Base-by-base conservation (phyloP, 2,888 invertebrate species). In the Dolomedes plantarius region DNA sequence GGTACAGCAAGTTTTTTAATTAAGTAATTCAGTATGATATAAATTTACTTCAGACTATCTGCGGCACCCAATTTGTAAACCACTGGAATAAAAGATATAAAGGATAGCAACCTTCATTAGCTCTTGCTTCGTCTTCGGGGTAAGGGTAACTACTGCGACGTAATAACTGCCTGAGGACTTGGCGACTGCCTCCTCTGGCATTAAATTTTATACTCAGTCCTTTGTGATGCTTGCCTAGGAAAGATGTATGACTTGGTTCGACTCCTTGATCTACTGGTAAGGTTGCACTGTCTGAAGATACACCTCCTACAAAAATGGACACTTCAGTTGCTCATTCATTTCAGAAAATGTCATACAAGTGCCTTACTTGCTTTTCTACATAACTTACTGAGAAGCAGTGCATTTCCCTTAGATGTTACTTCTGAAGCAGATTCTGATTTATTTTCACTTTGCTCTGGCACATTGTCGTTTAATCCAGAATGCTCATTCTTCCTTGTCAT, bases 161-260 rank as follows among this genome's bases (percentile, higher is more conserved):
- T 32, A 87, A 64, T 77, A 89, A 87, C 67, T 89, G 85, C 46
- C 89, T 88, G 65, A 89, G 83, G 5, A 89, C 88, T 78, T 85
- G 78, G 27, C 88, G 86, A n/a, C 89, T 87, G 9, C 88, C 87
- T 41, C 89, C 89, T 39, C 80, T 69, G 36, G 88, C 78, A 46
- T 74, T 77, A 31, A 89, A 83, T 71, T 86, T 86, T 39, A 89
- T 88, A 64, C 89, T 88, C 69, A 88, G 81, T 56, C 88, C 86
- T 71, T 85, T 82, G 76, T 81, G 83, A 78, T 85, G 83, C 67
- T 85, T 85, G 28, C 83, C 73, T 28, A 85, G 71, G 67, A 73
- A 77, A 46, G 83, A 72, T 71, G 71, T 72, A 32, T 62, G 62
- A 71, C 83, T 73, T 41, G 77, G 65, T 65, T 73, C 73, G 50